Conservation (phyloP, 2,888 invertebrate genomes). For the Autographa pulchrina region DNA sequence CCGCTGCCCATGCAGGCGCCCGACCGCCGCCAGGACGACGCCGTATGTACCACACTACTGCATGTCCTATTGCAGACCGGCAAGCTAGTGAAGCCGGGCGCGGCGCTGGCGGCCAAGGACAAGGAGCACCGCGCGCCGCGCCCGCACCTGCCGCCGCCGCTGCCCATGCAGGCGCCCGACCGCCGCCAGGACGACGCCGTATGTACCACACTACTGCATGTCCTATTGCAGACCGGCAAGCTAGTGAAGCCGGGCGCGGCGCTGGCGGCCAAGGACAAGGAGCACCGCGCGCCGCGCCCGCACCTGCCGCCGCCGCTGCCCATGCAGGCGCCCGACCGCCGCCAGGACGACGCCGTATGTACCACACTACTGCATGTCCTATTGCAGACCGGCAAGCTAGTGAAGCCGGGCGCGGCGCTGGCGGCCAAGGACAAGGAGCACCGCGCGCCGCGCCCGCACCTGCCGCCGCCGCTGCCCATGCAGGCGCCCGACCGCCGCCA, state of each 20-base stretch:
- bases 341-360: conserved; percentile 27
- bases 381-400: too few relatives aligned
- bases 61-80: too few relatives aligned
- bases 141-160: conserved; percentile 57
- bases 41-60: conserved; percentile 33
- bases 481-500: neutral
- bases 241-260: too few relatives aligned
- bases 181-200: conserved; percentile 57
- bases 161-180: conserved; percentile 71
- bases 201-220: conserved; percentile 19
- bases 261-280: neutral
- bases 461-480: neutral
- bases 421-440: neutral
- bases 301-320: neutral
- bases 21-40: conserved; percentile 60
- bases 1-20: conserved; percentile 71
- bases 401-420: too few relatives aligned
- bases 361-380: too few relatives aligned
- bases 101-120: conserved; percentile 63
- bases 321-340: neutral
- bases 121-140: conserved; percentile 68
- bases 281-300: conserved; percentile 1
- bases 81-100: too few relatives aligned
- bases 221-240: too few relatives aligned
- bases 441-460: conserved; percentile 1